Evolutionary conservation across 2,797 vertebrate species (phyloP).

Genomic region (Lophius americanus): DNA sequence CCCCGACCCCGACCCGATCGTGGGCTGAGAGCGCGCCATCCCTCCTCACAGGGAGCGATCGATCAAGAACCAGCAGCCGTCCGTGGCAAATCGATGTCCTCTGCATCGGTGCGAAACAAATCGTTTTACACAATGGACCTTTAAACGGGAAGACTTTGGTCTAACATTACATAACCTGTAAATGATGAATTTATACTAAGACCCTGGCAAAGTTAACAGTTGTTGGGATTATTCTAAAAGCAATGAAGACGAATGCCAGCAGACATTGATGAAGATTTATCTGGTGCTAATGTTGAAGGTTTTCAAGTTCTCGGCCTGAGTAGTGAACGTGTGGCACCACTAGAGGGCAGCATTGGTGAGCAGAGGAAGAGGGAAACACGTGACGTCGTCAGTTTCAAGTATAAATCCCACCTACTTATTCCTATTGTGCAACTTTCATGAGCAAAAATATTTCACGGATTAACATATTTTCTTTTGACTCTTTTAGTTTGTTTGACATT

Average conservation of each 20-base stretch:
- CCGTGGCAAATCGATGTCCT: too few relatives aligned
- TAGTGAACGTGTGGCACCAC: conserved; percentile 16
- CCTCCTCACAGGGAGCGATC: too few relatives aligned
- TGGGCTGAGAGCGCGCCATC: too few relatives aligned
- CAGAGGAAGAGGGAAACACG: background rate
- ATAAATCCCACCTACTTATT: background rate
- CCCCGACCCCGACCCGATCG: too few relatives aligned
- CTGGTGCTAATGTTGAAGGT: conserved; percentile 3
- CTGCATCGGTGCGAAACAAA: too few relatives aligned
- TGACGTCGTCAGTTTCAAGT: background rate
- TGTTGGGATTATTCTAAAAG: conserved; percentile 39
- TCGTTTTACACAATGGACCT: too few relatives aligned
- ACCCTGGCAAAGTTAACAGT: conserved; percentile 39
- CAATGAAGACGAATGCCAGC: conserved; percentile 28
- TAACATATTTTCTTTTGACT: too few relatives aligned
- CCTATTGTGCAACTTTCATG: too few relatives aligned
- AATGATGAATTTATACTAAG: conserved; percentile 47
- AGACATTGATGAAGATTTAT: conserved; percentile 36
- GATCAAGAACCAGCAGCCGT: too few relatives aligned
- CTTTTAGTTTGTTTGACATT: too few relatives aligned
- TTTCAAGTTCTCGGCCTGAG: too few relatives aligned
- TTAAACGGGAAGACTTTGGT: conserved; percentile 12
- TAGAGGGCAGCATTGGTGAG: conserved; percentile 21
- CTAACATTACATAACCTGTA: conserved; percentile 33
- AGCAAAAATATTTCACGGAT: too few relatives aligned